A percentile compares a stretch with the other conserved stretches of the same genome.
Conservation (phyloP, 2,888 invertebrate species). For the Carcina quercana region DNA sequence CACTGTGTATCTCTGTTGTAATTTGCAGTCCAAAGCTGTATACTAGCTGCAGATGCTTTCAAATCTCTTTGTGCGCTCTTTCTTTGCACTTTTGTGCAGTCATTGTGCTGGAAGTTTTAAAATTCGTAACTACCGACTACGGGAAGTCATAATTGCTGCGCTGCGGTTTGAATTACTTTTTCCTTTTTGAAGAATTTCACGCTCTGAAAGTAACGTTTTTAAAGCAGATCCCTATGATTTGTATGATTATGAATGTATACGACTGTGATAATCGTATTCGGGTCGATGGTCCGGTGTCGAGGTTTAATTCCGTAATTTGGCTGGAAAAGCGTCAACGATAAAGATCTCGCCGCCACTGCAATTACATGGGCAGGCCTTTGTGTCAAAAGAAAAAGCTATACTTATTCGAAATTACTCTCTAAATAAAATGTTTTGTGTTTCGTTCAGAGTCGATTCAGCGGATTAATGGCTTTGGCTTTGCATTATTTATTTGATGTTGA, state of each 20-base stretch:
- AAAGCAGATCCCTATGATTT: not conserved
- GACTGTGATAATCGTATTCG: constrained; percentile 30
- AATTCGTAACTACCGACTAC: constrained; percentile 30
- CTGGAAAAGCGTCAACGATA: constrained; percentile 48
- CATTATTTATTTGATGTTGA: too few species aligned
- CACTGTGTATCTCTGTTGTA: constrained; percentile 60
- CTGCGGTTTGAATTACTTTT: constrained; percentile 13
- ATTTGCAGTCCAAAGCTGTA: constrained; percentile 63
- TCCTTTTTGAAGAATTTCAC: not conserved
- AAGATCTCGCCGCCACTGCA: constrained; percentile 49
- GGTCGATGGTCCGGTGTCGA: constrained; percentile 32
- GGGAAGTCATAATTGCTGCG: constrained; percentile 31
- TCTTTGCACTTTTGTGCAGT: constrained; percentile 58
- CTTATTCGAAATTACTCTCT: constrained; percentile 49
- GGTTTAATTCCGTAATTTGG: constrained; percentile 48
- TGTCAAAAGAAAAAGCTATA: constrained; percentile 43
- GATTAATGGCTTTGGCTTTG: too few species aligned
- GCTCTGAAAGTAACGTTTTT: not conserved
- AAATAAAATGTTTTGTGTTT: constrained; percentile 32
- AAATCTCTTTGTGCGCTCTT: constrained; percentile 60
- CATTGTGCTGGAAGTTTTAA: constrained; percentile 49
- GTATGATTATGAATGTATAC: constrained; percentile 6
- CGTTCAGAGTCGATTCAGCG: not conserved
- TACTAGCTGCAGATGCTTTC: constrained; percentile 63
- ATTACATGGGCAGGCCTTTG: constrained; percentile 48